phyloP scores from a whole-genome alignment of 2,888 invertebrate genomes.

The Papilio protenor region DNA sequence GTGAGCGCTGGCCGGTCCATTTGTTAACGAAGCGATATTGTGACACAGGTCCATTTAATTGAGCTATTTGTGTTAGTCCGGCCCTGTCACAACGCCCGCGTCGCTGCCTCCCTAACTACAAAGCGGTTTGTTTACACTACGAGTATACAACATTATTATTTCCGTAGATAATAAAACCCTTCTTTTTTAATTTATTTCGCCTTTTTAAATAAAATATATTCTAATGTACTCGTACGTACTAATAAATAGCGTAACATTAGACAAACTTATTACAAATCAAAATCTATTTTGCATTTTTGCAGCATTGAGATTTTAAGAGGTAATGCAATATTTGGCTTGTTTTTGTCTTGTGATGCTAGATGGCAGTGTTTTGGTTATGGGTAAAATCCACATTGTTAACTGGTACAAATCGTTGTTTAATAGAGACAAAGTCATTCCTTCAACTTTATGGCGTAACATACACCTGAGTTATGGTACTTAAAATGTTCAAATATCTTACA shows the following conservation, averaged over 20 bases:
- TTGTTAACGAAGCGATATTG: conserved; percentile 61
- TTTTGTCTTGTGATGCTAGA: neutral
- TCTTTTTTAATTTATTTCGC: neutral
- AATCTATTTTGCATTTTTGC: too few species aligned
- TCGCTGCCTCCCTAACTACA: conserved; percentile 57
- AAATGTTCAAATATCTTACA: neutral
- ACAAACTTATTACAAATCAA: too few species aligned
- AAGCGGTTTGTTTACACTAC: conserved; percentile 29
- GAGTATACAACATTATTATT: conserved; percentile 17
- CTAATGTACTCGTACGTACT: too few species aligned
- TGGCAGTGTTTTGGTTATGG: neutral
- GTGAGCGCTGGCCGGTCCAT: conserved; percentile 50
- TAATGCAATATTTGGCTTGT: neutral
- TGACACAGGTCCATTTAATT: conserved; percentile 71
- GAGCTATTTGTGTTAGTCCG: conserved; percentile 77
- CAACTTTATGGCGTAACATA: neutral
- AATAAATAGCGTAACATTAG: neutral
- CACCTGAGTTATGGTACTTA: too few species aligned
- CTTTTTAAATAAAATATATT: neutral
- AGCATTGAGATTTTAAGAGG: too few species aligned
- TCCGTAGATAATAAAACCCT: neutral
- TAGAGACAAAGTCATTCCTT: neutral
- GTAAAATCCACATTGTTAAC: neutral
- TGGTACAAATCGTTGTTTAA: neutral
- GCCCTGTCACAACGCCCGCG: conserved; percentile 59